These are phyloP conservation scores for Antennarius maculatus DNA, from an alignment of 2,797 vertebrate genomes.

Conservation along the genomic window DNA sequence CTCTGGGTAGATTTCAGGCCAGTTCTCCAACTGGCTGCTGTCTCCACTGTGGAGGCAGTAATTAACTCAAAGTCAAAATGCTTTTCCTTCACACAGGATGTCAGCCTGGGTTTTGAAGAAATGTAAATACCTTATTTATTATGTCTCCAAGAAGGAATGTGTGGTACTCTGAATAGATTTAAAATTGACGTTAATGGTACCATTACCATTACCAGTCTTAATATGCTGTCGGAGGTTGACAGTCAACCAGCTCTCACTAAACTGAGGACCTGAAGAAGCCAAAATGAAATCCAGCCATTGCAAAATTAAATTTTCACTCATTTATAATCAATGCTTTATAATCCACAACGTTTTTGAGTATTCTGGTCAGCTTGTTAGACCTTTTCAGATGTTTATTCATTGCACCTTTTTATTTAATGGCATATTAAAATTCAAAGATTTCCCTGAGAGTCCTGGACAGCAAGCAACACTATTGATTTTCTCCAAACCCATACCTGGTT, in stretches of 20 bases:
- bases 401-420: slow-evolving; percentile 12
- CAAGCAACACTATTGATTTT: slow-evolving; percentile 7
- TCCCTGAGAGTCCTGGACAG: slow-evolving; percentile 11
- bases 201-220: background rate
- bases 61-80: slow-evolving; percentile 59
- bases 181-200: background rate
- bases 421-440: slow-evolving; percentile 36
- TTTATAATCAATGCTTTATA: background rate
- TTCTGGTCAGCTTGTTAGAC: background rate
- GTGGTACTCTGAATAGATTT: background rate
- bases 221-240: slow-evolving; percentile 12
- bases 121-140: slow-evolving; percentile 38
- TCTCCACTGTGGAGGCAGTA: slow-evolving; percentile 53
- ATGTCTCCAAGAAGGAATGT: slow-evolving; percentile 12
- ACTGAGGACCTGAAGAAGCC: slow-evolving; percentile 8
- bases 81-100: slow-evolving; percentile 40
- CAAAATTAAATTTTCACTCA: background rate
- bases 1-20: slow-evolving; percentile 74
- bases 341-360: background rate
- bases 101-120: slow-evolving; percentile 36
- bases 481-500: slow-evolving; percentile 45
- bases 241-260: slow-evolving; percentile 3
- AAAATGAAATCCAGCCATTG: slow-evolving; percentile 1
- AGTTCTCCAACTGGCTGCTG: slow-evolving; percentile 67
- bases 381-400: slow-evolving; percentile 4